These are phyloP conservation scores for Epinotia ramella DNA, from an alignment of 2,888 invertebrate species.

Conservation along the genomic window DNA sequence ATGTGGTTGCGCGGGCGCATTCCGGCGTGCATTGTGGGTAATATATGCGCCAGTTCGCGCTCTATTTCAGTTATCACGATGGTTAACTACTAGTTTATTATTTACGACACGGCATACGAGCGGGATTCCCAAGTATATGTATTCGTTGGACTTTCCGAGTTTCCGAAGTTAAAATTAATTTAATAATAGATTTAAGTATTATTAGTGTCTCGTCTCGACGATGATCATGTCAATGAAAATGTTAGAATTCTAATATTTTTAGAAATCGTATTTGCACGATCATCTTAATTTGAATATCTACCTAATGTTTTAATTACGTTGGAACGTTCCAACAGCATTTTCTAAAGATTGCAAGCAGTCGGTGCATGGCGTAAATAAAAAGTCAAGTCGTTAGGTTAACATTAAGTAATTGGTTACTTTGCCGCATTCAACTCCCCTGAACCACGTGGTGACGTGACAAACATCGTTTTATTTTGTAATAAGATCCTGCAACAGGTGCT, in stretches of 20 bases:
- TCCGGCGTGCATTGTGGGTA: slow-evolving; percentile 67
- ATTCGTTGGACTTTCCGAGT: not conserved
- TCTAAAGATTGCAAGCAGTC: not conserved
- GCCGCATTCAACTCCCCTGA: not conserved
- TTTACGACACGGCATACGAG: slow-evolving; percentile 62
- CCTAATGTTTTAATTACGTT: not conserved
- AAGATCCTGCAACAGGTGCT: not conserved
- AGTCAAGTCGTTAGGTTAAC: too few relatives aligned
- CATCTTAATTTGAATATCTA: too few relatives aligned
- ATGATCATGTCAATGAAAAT: not conserved
- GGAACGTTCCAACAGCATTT: not conserved
- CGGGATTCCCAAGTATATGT: slow-evolving; percentile 57
- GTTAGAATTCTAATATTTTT: too few relatives aligned
- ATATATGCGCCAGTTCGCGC: slow-evolving; percentile 76
- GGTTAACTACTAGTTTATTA: slow-evolving; percentile 69
- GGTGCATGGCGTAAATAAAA: not conserved
- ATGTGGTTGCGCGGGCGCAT: slow-evolving; percentile 77
- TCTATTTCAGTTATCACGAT: slow-evolving; percentile 80
- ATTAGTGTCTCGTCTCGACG: not conserved
- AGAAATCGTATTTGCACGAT: too few relatives aligned
- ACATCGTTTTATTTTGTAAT: not conserved
- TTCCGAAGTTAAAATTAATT: not conserved
- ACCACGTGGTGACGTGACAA: not conserved
- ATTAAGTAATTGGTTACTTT: too few relatives aligned
- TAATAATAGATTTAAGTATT: not conserved